Base-by-base conservation (phyloP, 1,140 invertebrate species). In the Acyrthosiphon pisum region DNA sequence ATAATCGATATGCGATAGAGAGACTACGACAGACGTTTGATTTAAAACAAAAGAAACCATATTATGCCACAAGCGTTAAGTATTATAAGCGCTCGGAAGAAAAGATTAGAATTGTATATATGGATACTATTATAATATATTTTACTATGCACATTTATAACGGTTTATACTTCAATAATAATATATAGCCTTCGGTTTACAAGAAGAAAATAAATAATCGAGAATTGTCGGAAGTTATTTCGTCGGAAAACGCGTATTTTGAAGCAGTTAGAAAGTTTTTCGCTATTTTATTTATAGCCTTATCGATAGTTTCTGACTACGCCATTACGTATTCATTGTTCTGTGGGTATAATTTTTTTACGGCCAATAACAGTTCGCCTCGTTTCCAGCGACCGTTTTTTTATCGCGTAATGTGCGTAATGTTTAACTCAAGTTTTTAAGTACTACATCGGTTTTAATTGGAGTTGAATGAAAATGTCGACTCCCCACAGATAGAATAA, bases 401-500 rank as follows among this genome's bases (percentile, higher is more conserved):
- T 89, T 53, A 46, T 84, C 23, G 3, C 41, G 3, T 23, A 23
- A 84, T 37, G 20, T 20, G 18, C 30, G 11, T 81, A 81, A 81
- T 41, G 83, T 84, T 44, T 18, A 48, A 88, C 30, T 48, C 18
- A 22, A 48, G 6, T n/a, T 22, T 48, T 88, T 88, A 50, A 88
- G 46, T 88, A 88, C 46, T n/a, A 50, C 18, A 35, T 88, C n/a
- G n/a, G 46, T 88, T 88, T 88, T 88, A 88, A 50, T 50, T 48
- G 44, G 26, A 88, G 18, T 35, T 41, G 30, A 88, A 88, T 46
- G 20, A 48, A 48, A 44, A 48, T 8, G 9, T 48, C 8, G n/a
- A 48, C 18, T n/a, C 6, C n/a, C 30, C 20, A 14, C 9, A 46
- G 86, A 22, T 87, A 50, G 14, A 46, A n/a, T 30, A 48, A 48